Evolutionary conservation across 2,113 vertebrate species (phyloP).

Genomic region (Sterna hirundo): DNA sequence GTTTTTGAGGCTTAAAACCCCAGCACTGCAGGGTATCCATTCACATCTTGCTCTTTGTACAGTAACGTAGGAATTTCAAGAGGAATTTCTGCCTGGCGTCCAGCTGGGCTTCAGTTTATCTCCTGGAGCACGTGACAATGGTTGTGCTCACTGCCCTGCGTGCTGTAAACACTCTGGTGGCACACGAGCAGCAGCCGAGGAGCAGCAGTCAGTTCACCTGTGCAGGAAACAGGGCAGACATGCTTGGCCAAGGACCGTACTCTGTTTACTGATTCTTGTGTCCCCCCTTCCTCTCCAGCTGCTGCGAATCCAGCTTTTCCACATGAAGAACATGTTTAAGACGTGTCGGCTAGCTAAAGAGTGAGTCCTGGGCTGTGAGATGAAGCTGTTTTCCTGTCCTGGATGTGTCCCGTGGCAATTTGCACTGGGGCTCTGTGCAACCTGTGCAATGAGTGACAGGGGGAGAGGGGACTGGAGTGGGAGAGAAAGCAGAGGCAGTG

Average conservation of each 20-base stretch:
- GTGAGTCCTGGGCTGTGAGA: conserved; percentile 72
- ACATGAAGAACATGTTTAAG: conserved; percentile 98
- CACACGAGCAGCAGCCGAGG: background rate
- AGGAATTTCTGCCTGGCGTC: background rate
- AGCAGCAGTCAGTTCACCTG: background rate
- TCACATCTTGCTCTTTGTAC: background rate
- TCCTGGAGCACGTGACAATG: fast-evolving
- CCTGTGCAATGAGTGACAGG: background rate
- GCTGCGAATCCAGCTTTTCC: conserved; percentile 88
- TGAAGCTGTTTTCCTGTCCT: background rate
- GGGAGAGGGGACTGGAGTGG: background rate
- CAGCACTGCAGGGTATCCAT: background rate
- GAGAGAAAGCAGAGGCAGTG: background rate
- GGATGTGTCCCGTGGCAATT: fast-evolving
- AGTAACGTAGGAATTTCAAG: background rate
- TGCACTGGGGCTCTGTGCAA: background rate
- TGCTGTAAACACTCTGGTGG: background rate
- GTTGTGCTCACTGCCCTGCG: fast-evolving
- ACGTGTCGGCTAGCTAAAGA: conserved; percentile 91
- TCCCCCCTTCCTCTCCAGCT: conserved; percentile 73
- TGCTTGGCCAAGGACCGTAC: background rate
- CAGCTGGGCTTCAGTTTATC: background rate
- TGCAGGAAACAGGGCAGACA: background rate
- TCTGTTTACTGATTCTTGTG: background rate
- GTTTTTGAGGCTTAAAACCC: background rate